These are phyloP conservation scores for Helostoma temminkii DNA, from an alignment of 2,797 vertebrate species.

Conservation along the genomic window DNA sequence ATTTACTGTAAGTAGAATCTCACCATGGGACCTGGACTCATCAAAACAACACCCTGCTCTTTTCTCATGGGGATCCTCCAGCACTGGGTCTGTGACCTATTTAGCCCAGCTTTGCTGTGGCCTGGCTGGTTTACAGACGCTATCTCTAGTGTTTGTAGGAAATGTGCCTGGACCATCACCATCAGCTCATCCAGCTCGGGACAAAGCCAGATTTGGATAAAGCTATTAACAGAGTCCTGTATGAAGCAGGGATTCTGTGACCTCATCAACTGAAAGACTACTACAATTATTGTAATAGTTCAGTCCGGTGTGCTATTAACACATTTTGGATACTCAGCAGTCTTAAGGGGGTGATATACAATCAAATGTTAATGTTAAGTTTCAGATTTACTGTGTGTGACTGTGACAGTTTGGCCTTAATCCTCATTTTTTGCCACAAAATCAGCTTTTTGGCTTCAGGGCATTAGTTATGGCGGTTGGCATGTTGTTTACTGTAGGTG, in stretches of 20 bases:
- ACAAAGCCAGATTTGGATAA: slow-evolving; percentile 71
- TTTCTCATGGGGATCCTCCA: slow-evolving; percentile 35
- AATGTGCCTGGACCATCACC: no score
- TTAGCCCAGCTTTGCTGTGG: slow-evolving; percentile 53
- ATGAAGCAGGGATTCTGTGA: slow-evolving; percentile 37
- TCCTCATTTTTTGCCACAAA: slow-evolving; percentile 38
- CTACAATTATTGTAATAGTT: slow-evolving; percentile 9
- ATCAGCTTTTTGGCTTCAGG: slow-evolving; percentile 40
- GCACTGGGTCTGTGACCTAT: slow-evolving; percentile 56
- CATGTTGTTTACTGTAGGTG: slow-evolving; percentile 8
- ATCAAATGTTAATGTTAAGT: slow-evolving; percentile 12
- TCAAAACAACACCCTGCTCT: slow-evolving; percentile 29
- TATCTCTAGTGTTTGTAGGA: slow-evolving; percentile 46
- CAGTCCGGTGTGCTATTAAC: not conserved
- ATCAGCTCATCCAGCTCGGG: no score
- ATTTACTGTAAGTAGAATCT: slow-evolving; percentile 12
- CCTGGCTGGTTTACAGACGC: slow-evolving; percentile 55
- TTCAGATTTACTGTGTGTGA: not conserved
- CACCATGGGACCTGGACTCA: slow-evolving; percentile 21
- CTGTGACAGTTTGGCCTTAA: slow-evolving; percentile 49
- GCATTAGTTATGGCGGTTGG: slow-evolving; percentile 39
- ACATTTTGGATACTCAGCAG: not conserved
- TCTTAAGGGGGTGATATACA: not conserved
- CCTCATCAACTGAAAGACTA: slow-evolving; percentile 35
- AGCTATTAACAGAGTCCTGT: slow-evolving; percentile 46